Percentiles rank a stretch among this genome's conserved stretches.
Conservation (phyloP, 2,797 vertebrate species). For the Huso huso region DNA sequence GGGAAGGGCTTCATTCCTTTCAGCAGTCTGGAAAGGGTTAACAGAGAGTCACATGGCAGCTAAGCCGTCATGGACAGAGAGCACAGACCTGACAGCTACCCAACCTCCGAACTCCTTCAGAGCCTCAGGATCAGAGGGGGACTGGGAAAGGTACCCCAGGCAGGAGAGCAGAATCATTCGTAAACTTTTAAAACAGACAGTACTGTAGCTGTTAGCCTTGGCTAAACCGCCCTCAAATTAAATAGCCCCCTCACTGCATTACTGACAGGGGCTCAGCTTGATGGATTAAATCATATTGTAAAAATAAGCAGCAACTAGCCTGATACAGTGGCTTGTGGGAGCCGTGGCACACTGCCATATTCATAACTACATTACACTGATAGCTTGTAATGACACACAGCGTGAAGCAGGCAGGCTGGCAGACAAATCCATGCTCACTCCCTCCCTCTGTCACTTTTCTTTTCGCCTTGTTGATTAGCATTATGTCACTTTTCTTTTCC, state of each 20-base stretch:
- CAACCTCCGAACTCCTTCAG: no score
- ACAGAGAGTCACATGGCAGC: no score
- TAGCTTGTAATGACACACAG: constrained; percentile 6
- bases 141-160: background rate
- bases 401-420: no score
- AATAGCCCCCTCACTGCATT: background rate
- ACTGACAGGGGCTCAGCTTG: constrained; percentile 2
- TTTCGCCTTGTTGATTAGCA: background rate
- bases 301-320: background rate
- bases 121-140: no score
- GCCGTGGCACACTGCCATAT: background rate
- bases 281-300: background rate
- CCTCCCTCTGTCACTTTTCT: background rate
- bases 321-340: background rate
- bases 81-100: no score
- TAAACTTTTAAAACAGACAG: background rate
- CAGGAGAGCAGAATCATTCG: constrained; percentile 2
- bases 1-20: no score
- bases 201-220: constrained; percentile 1
- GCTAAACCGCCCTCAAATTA: background rate
- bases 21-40: no score
- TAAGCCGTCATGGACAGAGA: no score
- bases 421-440: no score
- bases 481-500: background rate
- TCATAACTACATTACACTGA: background rate